A percentile compares a stretch with the other conserved stretches of the same genome.
These are phyloP conservation scores for Xanthorhoe spadicearia DNA, from an alignment of 2,888 invertebrate genomes.

Conservation along the genomic window DNA sequence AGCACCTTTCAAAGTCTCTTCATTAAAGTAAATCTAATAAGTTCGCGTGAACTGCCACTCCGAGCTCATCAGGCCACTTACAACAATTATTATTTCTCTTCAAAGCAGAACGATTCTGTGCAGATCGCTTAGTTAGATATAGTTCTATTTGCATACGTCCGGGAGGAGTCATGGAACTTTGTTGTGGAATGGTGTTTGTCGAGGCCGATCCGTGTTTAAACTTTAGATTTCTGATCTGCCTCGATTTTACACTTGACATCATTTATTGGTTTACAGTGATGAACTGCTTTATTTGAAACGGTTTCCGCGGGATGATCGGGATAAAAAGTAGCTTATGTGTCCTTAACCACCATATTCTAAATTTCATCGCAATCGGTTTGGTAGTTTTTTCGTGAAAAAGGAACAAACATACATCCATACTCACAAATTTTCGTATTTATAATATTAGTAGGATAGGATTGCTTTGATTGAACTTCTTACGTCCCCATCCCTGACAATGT, in stretches of 20 bases:
- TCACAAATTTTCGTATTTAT: too few relatives aligned
- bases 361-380: too few relatives aligned
- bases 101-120: conserved; percentile 38
- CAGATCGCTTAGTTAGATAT: conserved; percentile 24
- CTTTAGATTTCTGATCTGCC: not conserved
- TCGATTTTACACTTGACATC: too few relatives aligned
- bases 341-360: too few relatives aligned
- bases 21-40: conserved; percentile 34
- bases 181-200: not conserved
- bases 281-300: too few relatives aligned
- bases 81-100: conserved; percentile 43
- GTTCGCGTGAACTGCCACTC: conserved; percentile 38
- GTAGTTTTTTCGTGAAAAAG: too few relatives aligned
- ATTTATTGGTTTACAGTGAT: too few relatives aligned
- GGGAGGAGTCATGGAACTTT: not conserved
- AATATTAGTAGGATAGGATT: not conserved
- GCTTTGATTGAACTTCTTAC: not conserved
- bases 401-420: too few relatives aligned
- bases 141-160: conserved; percentile 12
- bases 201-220: too few relatives aligned
- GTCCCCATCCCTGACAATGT: conserved; percentile 15
- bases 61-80: conserved; percentile 42
- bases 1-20: conserved; percentile 25
- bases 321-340: too few relatives aligned
- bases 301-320: too few relatives aligned